Base-by-base conservation (phyloP, 2,113 vertebrate genomes). In the Athene noctua region DNA sequence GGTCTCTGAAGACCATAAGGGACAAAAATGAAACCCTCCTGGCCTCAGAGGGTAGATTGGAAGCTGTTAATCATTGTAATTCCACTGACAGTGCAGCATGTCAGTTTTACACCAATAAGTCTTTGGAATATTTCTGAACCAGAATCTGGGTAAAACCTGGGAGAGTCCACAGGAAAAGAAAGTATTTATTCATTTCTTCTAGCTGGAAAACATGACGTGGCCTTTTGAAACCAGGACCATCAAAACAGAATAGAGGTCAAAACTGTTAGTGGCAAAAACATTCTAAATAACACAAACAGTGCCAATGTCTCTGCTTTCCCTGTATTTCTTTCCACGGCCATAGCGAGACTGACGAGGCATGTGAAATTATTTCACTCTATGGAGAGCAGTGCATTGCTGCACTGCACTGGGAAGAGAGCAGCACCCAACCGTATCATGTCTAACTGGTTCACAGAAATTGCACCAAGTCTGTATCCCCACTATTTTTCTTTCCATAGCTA, bases 401-500 rank as follows among this genome's bases (percentile, higher is more conserved):
- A 78, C 88, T 96, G 94, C 81, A 92, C 54, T 94, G 94, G 92
- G 67, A 97, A 87, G 88, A 80, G 72, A 91, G 86, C 82, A 86
- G 61, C 59, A 80, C 68, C 71, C 88, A 93, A 90, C 49, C 30
- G 1, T 66, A 86, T 63, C 74, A 59, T 16, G 38, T 65, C 92
- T 88, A 78, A 77, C 90, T 67, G 81, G 51, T 89, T 94, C 91
- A 94, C 0, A 94, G 85, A 86, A 91, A 94, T 13, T 55, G 34
- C 51, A 97, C 20, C n/a, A 78, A 59, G 70, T 63, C 92, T 90
- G 55, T 44, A 72, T 57, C 81, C 51, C 46, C 55, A 17, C 61
- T 97, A 92, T 93, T 98, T 97, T 97, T 97, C 83, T 95, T 97
- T 94, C 96, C 94, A 86, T 7, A 73, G 86, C 68, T 95, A 90